phyloP scores from a whole-genome alignment of 2,113 vertebrate species.

The Madoqua kirkii region DNA sequence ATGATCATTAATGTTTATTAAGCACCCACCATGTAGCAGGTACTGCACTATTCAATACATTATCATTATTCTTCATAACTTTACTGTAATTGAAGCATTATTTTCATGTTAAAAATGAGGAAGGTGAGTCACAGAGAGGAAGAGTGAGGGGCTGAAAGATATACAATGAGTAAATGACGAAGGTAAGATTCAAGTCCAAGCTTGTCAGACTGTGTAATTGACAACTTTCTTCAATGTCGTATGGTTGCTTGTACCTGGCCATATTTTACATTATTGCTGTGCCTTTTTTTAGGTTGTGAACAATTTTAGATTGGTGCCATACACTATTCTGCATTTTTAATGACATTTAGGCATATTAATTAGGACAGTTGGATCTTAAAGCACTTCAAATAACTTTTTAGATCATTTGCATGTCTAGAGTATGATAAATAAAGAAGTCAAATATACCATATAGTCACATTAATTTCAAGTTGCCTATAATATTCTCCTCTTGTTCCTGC shows the following conservation, averaged over 20 bases:
- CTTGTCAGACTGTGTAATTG: not conserved
- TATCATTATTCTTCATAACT: not conserved
- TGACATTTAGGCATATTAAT: constrained; percentile 19
- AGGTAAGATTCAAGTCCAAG: not conserved
- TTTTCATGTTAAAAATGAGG: not conserved
- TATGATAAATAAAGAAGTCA: constrained; percentile 22
- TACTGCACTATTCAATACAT: not conserved
- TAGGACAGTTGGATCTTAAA: constrained; percentile 7
- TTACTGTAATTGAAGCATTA: not conserved
- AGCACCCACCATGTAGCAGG: not conserved
- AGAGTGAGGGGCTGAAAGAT: not conserved
- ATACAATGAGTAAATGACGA: not conserved
- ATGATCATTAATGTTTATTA: not conserved
- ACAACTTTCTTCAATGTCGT: not conserved
- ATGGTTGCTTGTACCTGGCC: not conserved
- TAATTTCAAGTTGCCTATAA: not conserved
- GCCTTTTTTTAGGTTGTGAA: not conserved
- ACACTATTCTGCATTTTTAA: not conserved
- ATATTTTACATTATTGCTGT: not conserved
- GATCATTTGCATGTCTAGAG: constrained; percentile 25
- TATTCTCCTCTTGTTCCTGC: not conserved
- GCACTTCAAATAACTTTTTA: constrained; percentile 28
- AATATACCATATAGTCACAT: constrained; percentile 8
- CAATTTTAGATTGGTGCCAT: not conserved
- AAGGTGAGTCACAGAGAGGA: not conserved